Conservation (phyloP, 2,797 vertebrate species). For the Perodicticus potto region DNA sequence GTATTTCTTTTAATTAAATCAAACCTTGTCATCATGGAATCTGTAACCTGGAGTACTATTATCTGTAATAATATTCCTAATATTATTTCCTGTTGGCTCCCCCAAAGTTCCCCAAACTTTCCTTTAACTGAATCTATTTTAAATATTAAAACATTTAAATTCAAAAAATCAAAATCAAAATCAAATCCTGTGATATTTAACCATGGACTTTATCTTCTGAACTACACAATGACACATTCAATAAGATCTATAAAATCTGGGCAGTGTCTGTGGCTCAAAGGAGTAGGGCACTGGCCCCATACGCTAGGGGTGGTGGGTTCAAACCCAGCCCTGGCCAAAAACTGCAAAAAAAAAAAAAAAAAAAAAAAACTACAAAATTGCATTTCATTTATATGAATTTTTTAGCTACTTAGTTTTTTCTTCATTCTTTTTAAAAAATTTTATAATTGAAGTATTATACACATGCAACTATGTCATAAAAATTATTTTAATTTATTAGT, state of each 20-base stretch:
- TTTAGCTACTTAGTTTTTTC: background rate
- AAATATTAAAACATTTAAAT: constrained; percentile 28
- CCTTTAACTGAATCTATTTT: background rate
- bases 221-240: background rate
- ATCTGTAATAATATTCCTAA: background rate
- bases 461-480: background rate
- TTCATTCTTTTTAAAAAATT: background rate
- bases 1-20: constrained; percentile 40
- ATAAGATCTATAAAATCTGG: background rate
- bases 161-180: constrained; percentile 17
- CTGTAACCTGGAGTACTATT: background rate
- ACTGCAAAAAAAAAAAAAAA: too few relatives aligned
- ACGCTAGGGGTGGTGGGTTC: too few relatives aligned
- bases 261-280: too few relatives aligned
- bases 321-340: too few relatives aligned
- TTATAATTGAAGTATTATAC: background rate
- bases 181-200: constrained; percentile 10
- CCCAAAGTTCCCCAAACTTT: background rate
- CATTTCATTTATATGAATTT: background rate
- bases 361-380: background rate
- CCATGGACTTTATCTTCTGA: background rate
- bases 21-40: background rate
- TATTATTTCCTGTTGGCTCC: background rate
- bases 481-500: background rate
- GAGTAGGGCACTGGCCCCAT: too few relatives aligned